Conservation (phyloP, 2,797 vertebrate genomes). For the Varecia variegata region DNA sequence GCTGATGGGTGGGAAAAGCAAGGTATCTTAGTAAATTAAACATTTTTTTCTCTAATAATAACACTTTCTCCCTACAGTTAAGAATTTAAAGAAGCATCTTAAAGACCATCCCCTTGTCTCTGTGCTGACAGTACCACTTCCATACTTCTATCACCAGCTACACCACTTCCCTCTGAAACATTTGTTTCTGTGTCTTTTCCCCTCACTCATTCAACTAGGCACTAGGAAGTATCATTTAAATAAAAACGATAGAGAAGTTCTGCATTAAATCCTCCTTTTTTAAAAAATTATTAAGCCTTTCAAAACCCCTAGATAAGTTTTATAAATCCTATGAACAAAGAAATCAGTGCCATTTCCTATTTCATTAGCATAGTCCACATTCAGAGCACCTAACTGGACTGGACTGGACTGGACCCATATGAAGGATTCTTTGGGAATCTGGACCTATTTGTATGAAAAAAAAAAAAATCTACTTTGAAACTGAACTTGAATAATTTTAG, state of each 20-base stretch:
- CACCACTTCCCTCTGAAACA: neutral
- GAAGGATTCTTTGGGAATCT: neutral
- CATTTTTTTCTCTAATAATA: conserved; percentile 7
- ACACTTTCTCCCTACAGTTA: neutral
- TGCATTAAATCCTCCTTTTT: neutral
- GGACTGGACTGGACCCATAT: neutral
- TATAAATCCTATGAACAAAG: neutral
- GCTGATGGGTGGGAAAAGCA: neutral
- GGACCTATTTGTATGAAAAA: conserved; percentile 11
- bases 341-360: neutral
- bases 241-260: neutral
- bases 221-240: neutral
- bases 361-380: neutral
- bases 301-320: neutral
- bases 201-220: neutral
- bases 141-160: neutral
- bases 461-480: conserved; percentile 30
- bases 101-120: neutral
- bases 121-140: neutral
- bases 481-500: neutral
- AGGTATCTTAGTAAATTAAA: neutral
- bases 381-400: neutral
- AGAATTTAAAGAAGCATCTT: neutral
- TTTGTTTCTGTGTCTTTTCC: neutral
- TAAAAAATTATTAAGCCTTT: conserved; percentile 23